These are phyloP conservation scores for Equus przewalskii DNA, from an alignment of 2,113 vertebrate species.

Conservation along the genomic window DNA sequence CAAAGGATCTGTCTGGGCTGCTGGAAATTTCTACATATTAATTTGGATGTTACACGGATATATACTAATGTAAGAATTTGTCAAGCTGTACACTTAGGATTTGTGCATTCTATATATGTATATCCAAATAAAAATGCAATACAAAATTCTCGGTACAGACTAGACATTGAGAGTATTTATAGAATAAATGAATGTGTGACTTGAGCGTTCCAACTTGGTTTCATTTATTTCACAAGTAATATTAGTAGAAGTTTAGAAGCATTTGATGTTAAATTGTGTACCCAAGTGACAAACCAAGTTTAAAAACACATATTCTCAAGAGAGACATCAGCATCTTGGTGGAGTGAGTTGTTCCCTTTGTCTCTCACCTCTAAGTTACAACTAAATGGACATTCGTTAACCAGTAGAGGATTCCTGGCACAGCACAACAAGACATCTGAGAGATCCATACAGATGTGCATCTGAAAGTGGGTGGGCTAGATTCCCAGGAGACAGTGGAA, in stretches of 20 bases:
- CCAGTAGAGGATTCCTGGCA: no score
- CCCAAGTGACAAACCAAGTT: neutral
- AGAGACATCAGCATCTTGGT: no score
- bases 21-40: neutral
- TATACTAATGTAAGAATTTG: neutral
- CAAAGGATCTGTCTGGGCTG: neutral
- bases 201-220: neutral
- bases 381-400: no score
- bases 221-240: constrained; percentile 39
- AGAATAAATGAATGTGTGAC: neutral
- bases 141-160: neutral
- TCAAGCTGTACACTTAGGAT: neutral
- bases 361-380: no score
- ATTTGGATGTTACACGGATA: neutral
- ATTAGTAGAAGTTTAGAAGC: neutral
- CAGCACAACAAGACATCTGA: no score
- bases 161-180: neutral
- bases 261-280: constrained; percentile 24
- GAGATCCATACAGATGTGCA: no score
- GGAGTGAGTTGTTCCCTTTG: no score
- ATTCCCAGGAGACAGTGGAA: no score
- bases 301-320: neutral
- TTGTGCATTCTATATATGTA: neutral
- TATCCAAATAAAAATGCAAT: neutral
- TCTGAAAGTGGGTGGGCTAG: no score